Conservation (phyloP, 37 sponge, comb jelly and placozoan species). For the Beroe ovata region DNA sequence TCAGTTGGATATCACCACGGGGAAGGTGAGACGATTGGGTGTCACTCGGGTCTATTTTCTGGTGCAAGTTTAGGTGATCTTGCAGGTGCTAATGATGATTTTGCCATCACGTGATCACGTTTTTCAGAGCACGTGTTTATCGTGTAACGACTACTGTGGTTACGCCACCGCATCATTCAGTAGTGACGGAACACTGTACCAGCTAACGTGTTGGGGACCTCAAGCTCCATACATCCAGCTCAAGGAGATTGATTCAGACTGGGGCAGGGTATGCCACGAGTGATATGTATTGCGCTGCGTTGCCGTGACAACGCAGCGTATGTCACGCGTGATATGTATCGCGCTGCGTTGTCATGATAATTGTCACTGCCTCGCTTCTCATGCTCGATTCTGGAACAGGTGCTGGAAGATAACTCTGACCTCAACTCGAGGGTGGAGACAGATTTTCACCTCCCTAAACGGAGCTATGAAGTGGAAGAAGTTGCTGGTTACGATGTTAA, state of each 20-base stretch:
- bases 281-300: background rate
- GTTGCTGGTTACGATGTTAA: constrained; percentile 38
- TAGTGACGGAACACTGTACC: constrained; percentile 5
- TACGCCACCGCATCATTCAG: constrained; percentile 40
- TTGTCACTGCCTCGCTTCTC: no score
- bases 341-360: no score
- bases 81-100: no score
- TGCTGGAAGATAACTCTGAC: constrained; percentile 8
- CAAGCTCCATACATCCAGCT: constrained; percentile 13
- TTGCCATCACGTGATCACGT: no score
- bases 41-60: no score
- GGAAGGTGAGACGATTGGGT: constrained; percentile 10
- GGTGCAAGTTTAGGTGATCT: no score
- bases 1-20: constrained; percentile 27
- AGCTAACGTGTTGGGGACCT: constrained; percentile 13
- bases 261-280: background rate
- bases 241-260: constrained; percentile 16
- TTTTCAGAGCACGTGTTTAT: constrained; percentile 27
- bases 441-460: constrained; percentile 26
- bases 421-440: background rate
- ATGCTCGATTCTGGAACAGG: background rate
- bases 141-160: constrained; percentile 53
- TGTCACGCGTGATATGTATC: background rate
- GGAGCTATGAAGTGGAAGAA: background rate
- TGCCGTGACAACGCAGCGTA: background rate